Conservation (phyloP, 1,140 invertebrate species). For the Calliopsis andreniformis region DNA sequence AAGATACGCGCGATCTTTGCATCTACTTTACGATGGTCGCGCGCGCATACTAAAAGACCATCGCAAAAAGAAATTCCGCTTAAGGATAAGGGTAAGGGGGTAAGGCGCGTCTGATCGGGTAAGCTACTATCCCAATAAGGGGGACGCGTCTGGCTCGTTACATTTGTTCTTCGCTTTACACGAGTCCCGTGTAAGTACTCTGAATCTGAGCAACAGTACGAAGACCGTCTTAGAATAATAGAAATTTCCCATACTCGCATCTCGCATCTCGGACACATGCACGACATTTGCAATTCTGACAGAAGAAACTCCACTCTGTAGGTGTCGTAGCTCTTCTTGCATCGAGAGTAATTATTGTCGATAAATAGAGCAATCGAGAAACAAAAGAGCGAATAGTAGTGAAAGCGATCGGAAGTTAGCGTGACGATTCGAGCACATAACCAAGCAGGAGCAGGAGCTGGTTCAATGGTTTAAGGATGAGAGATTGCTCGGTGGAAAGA, state of each 20-base stretch:
- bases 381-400: no score
- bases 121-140: conserved; percentile 64
- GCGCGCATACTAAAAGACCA: conserved; percentile 58
- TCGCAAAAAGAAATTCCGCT: conserved; percentile 56
- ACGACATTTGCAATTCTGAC: conserved; percentile 55
- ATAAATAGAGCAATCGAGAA: conserved; percentile 6
- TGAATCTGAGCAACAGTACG: conserved; percentile 63
- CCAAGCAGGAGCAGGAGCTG: no score
- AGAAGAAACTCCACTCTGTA: conserved; percentile 43
- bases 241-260: conserved; percentile 42
- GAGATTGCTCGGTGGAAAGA: no score
- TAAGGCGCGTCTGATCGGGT: conserved; percentile 64
- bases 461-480: no score
- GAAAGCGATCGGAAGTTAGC: no score
- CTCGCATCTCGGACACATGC: conserved; percentile 31
- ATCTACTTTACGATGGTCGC: conserved; percentile 65
- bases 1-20: conserved; percentile 68
- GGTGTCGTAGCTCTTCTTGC: not conserved
- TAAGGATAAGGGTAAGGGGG: conserved; percentile 39
- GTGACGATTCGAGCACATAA: no score
- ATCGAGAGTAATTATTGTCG: conserved; percentile 8
- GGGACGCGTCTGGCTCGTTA: conserved; percentile 60
- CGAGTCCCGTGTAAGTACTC: conserved; percentile 33
- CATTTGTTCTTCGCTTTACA: conserved; percentile 67
- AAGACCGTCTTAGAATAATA: conserved; percentile 46